These are phyloP conservation scores for Ceratosolen solmsi DNA, from an alignment of 1,140 invertebrate genomes.

Conservation along the genomic window DNA sequence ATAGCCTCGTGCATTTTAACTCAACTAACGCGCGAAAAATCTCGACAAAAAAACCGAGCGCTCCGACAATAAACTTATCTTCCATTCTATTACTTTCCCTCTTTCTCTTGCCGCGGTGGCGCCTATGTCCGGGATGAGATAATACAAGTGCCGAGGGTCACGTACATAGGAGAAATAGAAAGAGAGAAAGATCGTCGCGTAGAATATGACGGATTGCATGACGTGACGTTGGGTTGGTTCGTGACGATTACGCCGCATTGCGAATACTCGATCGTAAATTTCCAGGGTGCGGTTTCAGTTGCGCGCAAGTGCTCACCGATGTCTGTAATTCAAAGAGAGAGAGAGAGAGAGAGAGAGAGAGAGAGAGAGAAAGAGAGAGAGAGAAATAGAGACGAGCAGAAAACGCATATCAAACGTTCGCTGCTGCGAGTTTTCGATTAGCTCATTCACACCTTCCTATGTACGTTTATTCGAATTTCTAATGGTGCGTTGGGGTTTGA, in stretches of 20 bases:
- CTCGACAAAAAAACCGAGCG: neutral
- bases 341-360: neutral
- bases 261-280: slow-evolving; percentile 28
- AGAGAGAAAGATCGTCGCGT: slow-evolving; percentile 12
- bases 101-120: neutral
- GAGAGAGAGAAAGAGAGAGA: neutral
- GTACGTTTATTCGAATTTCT: neutral
- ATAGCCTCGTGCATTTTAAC: neutral
- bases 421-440: slow-evolving; percentile 24
- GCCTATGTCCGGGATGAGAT: neutral
- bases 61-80: slow-evolving; percentile 1
- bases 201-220: slow-evolving; percentile 39
- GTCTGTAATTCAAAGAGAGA: slow-evolving; percentile 6
- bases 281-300: slow-evolving; percentile 10
- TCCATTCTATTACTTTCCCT: neutral
- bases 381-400: neutral
- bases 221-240: slow-evolving; percentile 15
- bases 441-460: neutral
- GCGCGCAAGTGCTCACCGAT: neutral
- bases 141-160: neutral
- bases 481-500: neutral
- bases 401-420: neutral
- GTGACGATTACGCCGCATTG: slow-evolving; percentile 32
- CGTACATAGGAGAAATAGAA: neutral
- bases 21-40: neutral